A percentile compares a stretch with the other conserved stretches of the same genome.
Conservation (phyloP, 1,140 invertebrate species). For the Caenorhabditis latens region DNA sequence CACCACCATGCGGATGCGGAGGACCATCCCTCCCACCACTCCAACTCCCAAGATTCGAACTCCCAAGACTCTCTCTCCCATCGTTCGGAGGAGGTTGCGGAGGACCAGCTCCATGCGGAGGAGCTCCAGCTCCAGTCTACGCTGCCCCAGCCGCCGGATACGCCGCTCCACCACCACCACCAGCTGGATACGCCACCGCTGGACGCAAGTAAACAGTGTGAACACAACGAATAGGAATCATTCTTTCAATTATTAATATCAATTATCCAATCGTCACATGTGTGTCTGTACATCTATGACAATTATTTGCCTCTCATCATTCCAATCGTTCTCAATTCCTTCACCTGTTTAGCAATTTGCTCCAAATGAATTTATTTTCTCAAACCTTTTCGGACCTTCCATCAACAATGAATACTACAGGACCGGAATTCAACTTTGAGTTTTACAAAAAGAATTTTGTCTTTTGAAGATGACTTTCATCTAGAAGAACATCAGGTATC, state of each 20-base stretch:
- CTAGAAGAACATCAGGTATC: too few species aligned
- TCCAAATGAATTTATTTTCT: slow-evolving; percentile 24
- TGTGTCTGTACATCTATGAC: slow-evolving; percentile 54
- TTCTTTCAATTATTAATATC: background rate
- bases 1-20: slow-evolving; percentile 54
- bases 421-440: too few species aligned
- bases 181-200: slow-evolving; percentile 46
- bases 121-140: slow-evolving; percentile 13
- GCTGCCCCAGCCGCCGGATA: slow-evolving; percentile 31
- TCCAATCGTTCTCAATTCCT: slow-evolving; percentile 44
- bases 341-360: slow-evolving; percentile 41
- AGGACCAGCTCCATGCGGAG: slow-evolving; percentile 32
- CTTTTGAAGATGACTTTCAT: too few species aligned
- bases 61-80: slow-evolving; percentile 45
- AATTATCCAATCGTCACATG: slow-evolving; percentile 18
- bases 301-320: slow-evolving; percentile 31
- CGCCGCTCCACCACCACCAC: slow-evolving; percentile 47
- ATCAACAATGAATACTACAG: too few species aligned
- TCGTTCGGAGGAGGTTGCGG: slow-evolving; percentile 39
- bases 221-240: slow-evolving; percentile 41
- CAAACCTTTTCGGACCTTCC: background rate
- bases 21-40: slow-evolving; percentile 37
- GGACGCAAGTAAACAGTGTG: slow-evolving; percentile 55
- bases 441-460: too few species aligned
- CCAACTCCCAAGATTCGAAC: slow-evolving; percentile 42